phyloP scores from a whole-genome alignment of 2,797 vertebrate genomes.

The Tympanoctomys barrerae region DNA sequence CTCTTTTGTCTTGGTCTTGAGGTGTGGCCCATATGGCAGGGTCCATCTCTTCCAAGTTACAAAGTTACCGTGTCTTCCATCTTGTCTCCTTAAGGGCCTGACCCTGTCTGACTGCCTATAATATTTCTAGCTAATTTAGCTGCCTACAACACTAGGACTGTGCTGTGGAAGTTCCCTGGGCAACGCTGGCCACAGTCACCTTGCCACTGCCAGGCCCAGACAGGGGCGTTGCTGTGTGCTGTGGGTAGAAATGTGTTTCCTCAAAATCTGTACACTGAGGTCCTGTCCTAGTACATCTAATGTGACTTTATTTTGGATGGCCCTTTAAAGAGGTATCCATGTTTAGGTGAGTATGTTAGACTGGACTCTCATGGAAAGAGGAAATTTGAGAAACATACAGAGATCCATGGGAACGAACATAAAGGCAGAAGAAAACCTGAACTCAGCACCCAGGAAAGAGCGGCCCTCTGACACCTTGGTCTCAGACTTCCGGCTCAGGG shows the following conservation, averaged over 20 bases:
- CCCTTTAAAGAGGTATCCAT: not conserved
- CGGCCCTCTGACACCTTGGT: too few species aligned
- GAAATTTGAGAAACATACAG: not conserved
- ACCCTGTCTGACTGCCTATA: too few species aligned
- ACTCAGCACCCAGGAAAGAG: not conserved
- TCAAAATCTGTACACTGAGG: not conserved
- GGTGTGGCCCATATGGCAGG: too few species aligned
- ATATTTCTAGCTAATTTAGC: too few species aligned
- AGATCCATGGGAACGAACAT: not conserved
- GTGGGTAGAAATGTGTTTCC: too few species aligned
- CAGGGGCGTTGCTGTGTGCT: not conserved
- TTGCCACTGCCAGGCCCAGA: not conserved
- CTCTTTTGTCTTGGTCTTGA: too few species aligned
- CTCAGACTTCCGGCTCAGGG: not conserved
- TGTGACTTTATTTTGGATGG: not conserved
- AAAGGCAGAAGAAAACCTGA: not conserved
- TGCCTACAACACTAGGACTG: too few species aligned
- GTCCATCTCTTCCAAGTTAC: too few species aligned
- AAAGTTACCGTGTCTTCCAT: too few species aligned
- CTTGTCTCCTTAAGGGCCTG: too few species aligned
- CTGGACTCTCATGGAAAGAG: not conserved
- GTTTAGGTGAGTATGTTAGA: not conserved
- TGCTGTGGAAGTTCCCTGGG: too few species aligned
- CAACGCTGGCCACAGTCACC: rapidly evolving
- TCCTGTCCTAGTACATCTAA: not conserved